These are phyloP conservation scores for Panopea generosa DNA, from an alignment of 2,888 invertebrate species.

Conservation along the genomic window DNA sequence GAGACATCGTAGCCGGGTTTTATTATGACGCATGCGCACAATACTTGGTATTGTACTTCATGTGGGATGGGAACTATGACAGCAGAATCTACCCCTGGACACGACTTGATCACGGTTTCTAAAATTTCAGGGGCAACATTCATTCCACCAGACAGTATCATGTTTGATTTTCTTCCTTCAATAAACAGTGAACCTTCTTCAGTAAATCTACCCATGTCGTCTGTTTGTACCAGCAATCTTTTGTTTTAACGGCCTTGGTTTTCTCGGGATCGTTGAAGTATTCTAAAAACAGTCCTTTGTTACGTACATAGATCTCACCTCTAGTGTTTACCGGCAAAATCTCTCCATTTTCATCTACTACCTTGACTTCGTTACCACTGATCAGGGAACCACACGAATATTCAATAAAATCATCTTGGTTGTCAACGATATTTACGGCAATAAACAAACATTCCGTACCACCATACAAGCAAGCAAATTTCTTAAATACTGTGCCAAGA, in stretches of 20 bases:
- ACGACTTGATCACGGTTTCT: constrained; percentile 21
- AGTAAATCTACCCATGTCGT: constrained; percentile 41
- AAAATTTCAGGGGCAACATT: constrained; percentile 37
- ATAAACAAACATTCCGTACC: constrained; percentile 17
- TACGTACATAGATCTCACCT: constrained; percentile 44
- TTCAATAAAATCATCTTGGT: constrained; percentile 14
- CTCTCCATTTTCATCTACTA: constrained; percentile 25
- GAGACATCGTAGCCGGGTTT: constrained; percentile 42
- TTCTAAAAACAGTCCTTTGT: constrained; percentile 17
- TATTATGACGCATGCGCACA: constrained; percentile 60
- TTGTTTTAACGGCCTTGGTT: constrained; percentile 9
- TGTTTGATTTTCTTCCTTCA: constrained; percentile 36
- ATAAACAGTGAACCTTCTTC: constrained; percentile 33
- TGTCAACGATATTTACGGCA: background rate
- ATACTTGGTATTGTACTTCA: constrained; percentile 49
- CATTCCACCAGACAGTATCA: constrained; percentile 40
- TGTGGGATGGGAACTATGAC: constrained; percentile 54
- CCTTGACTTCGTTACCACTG: constrained; percentile 27
- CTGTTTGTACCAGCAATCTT: constrained; percentile 50
- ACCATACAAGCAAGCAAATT: constrained; percentile 20
- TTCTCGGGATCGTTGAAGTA: constrained; percentile 44
- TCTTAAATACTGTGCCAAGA: constrained; percentile 1
- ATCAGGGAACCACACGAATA: constrained; percentile 21
- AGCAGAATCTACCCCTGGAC: constrained; percentile 24
- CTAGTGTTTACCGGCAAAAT: constrained; percentile 20